Percentiles rank a stretch among this genome's conserved stretches.
Evolutionary conservation across 30 jellyfish, hydroid and myxozoan genomes (phyloP).

Genomic region (Pseudorhiza aurosa): DNA sequence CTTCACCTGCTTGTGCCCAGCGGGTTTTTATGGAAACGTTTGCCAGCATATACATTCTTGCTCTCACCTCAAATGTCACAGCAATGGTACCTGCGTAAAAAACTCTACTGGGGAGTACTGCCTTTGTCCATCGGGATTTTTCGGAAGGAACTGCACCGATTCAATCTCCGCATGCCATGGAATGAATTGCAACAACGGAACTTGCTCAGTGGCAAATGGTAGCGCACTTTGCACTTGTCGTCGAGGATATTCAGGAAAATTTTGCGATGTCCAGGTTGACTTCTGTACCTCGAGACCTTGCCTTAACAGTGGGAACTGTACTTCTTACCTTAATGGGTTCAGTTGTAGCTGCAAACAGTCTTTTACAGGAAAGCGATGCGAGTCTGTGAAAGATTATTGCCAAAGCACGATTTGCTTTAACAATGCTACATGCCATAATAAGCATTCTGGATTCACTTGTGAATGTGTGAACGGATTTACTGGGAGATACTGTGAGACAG

Average conservation of each 20-base stretch:
- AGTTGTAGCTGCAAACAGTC: conserved; percentile 25
- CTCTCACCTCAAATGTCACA: conserved; percentile 5
- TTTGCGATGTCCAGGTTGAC: conserved; percentile 6
- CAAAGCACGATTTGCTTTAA: conserved; percentile 31
- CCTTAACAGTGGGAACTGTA: conserved; percentile 45
- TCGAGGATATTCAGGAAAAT: conserved; percentile 41
- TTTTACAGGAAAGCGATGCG: conserved; percentile 31
- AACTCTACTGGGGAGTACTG: conserved; percentile 24
- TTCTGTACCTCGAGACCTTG: conserved; percentile 31
- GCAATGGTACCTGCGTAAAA: neutral
- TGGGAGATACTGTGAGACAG: conserved; percentile 49
- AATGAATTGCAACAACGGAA: conserved; percentile 34
- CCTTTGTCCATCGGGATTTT: conserved; percentile 16
- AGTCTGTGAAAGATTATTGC: conserved; percentile 32
- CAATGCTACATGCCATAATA: conserved; percentile 39
- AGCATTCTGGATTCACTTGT: conserved; percentile 13
- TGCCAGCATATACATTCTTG: conserved; percentile 13
- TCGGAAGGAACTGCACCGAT: conserved; percentile 7
- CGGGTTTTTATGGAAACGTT: conserved; percentile 18
- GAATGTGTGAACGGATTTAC: conserved; percentile 47
- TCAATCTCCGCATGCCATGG: neutral
- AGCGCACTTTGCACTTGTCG: conserved; percentile 23
- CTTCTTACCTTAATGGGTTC: conserved; percentile 6
- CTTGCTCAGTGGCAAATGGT: neutral
- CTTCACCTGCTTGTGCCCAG: conserved; percentile 18